Evolutionary conservation across 1,140 invertebrate genomes (phyloP).

Genomic region (Pentalonia nigronervosa): DNA sequence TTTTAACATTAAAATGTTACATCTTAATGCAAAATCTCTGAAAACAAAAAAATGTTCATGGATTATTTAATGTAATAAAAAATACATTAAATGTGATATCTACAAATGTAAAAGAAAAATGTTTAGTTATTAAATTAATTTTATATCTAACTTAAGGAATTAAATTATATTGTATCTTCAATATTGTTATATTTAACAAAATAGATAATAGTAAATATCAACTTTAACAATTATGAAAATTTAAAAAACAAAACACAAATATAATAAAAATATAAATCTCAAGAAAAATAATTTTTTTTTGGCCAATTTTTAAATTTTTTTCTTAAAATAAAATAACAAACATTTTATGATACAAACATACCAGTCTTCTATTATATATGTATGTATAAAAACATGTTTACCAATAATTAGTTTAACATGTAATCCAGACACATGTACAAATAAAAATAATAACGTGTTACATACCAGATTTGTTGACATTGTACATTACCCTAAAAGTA

Average conservation of each 20-base stretch:
- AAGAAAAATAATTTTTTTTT: conserved; percentile 1
- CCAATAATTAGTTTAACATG: not conserved
- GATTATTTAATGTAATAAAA: conserved; percentile 35
- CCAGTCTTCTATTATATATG: conserved; percentile 14
- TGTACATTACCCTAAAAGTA: not conserved
- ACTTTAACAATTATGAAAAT: not conserved
- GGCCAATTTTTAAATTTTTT: not conserved
- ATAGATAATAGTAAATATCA: conserved; percentile 12
- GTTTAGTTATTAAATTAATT: not conserved
- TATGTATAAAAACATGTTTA: conserved; percentile 29
- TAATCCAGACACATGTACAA: not conserved
- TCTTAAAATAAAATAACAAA: conserved; percentile 29
- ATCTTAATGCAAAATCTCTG: conserved; percentile 49
- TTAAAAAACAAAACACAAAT: not conserved
- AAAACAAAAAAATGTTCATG: conserved; percentile 24
- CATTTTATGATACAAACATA: conserved; percentile 48
- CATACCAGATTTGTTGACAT: conserved; percentile 26
- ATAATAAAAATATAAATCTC: not conserved
- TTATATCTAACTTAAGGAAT: not conserved
- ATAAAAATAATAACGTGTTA: conserved; percentile 28
- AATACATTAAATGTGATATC: not conserved
- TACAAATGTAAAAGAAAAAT: not conserved
- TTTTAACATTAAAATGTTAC: conserved; percentile 48
- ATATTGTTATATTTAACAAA: not conserved
- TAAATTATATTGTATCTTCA: not conserved